Evolutionary conservation across 2,888 invertebrate species (phyloP), one percentile per base, ranked within the genome.

Genomic region (Clivina fossor): DNA sequence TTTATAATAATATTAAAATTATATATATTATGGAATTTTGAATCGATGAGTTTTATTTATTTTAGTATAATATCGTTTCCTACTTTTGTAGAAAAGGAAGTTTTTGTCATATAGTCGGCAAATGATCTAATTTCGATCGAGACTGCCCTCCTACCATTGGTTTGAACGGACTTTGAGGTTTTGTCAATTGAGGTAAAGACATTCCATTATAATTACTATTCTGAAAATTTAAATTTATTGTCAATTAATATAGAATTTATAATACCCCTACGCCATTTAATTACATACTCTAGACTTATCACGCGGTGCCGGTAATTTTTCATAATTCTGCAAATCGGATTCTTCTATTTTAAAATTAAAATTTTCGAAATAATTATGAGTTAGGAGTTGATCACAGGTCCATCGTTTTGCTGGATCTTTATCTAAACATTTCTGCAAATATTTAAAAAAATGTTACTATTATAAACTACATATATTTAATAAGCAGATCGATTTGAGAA

Each of bases 401-500:
- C 91, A 91, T 66, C 98, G 80, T 71, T 90, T 84, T 59, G 84
- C 81, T 0, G 98, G 98, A 74, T 98, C 95, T 74, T 93, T 94
- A 73, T 95, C 93, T 63, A 99, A 78, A 73, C 97, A 98, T 83
- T 90, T 92, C 89, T 94, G 78, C 4, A 80, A 43, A 16, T 3
- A 35, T 51, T 26, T n/a, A 13, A n/a, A n/a, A n/a, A n/a, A 26
- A 26, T 26, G 8, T n/a, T n/a, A n/a, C n/a, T n/a, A n/a, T n/a
- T n/a, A n/a, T n/a, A n/a, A n/a, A n/a, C n/a, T n/a, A n/a, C n/a
- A n/a, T n/a, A n/a, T n/a, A n/a, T n/a, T n/a, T n/a, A n/a, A n/a
- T n/a, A n/a, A n/a, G n/a, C n/a, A n/a, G n/a, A n/a, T n/a, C n/a
- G n/a, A n/a, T n/a, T n/a, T n/a, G n/a, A n/a, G n/a, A n/a, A n/a